Base-by-base conservation (phyloP, 2,888 invertebrate species). In the Acronicta aceris region DNA sequence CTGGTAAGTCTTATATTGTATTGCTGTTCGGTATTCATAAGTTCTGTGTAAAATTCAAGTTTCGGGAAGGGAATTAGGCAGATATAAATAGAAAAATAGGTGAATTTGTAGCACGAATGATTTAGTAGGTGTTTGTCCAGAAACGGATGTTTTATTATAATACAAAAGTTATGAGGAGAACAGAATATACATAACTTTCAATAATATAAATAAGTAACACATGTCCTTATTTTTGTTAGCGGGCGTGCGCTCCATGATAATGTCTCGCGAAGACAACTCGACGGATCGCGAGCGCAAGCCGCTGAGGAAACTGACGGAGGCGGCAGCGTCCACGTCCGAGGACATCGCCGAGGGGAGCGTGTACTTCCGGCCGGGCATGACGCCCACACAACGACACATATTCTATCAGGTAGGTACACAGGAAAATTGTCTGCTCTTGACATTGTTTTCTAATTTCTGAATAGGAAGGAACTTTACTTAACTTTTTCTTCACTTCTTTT, bases 381-480 rank as follows among this genome's bases (percentile, higher is more conserved):
- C 98, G 51, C 98, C 98, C 0, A 96, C 97, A 6, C 97, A 97
- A 50, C 92, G 98, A 41, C 98, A 99, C 90, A 97, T 98, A 95
- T 98, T 98, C 89, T 98, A 98, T 88, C 98, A 98, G 95, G 97
- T 98, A 89, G 95, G 97, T 98, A 89, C 70, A 45, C 54, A 69
- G 70, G 48, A 50, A 69, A 68, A 57, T 54, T 45, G 25, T 13
- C 7, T 27, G 8, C 7, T 5, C 16, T 16, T 27, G 47, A 43
- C 16, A 17, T 51, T 25, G 25, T 51, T 51, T 51, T 51, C 50
- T 67, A 27, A 50, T 40, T 43, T 43, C 10, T 33, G n/a, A 25
- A 9, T 16, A 16, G 10, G 8, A 21, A 17, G 46, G 56, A 54
- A 56, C 13, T 10, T 16, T 3, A 0, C 4, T 8, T 21, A 13